Percentiles rank a stretch among this genome's conserved stretches.
These are phyloP conservation scores for Amphimallon solstitiale DNA, from an alignment of 2,888 invertebrate genomes.

Conservation along the genomic window DNA sequence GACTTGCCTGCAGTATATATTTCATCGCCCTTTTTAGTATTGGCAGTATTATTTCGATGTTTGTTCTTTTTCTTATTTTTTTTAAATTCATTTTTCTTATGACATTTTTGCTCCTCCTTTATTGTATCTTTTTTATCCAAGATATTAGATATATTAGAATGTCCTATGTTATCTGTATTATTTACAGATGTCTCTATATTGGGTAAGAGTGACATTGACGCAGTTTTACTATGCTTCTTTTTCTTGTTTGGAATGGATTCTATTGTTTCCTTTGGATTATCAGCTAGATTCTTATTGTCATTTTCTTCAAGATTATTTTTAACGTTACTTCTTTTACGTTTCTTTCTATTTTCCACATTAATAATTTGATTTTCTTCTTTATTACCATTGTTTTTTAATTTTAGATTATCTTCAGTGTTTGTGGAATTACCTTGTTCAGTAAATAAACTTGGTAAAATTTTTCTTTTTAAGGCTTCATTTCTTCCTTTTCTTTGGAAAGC, in stretches of 20 bases:
- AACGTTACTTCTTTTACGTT: conserved; percentile 45
- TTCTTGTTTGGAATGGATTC: conserved; percentile 41
- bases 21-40: too few relatives aligned
- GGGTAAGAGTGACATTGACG: neutral
- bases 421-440: conserved; percentile 43
- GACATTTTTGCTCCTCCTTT: conserved; percentile 19
- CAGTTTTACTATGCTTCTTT: conserved; percentile 39
- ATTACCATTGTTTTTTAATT: conserved; percentile 36
- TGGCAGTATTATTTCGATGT: neutral
- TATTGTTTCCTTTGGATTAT: conserved; percentile 38
- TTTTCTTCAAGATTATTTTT: conserved; percentile 30
- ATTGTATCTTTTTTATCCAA: conserved; percentile 32
- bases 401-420: neutral
- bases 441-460: conserved; percentile 83
- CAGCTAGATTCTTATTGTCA: conserved; percentile 34
- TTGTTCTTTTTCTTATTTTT: neutral
- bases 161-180: too few relatives aligned
- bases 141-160: conserved; percentile 17
- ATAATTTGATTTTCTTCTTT: conserved; percentile 16
- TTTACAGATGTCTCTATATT: too few relatives aligned
- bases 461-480: conserved; percentile 79
- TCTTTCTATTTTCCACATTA: conserved; percentile 51
- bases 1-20: too few relatives aligned
- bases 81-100: conserved; percentile 15
- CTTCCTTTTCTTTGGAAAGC: conserved; percentile 79